Evolutionary conservation across 2,113 vertebrate species (phyloP), one percentile per base, ranked within the genome.

Genomic region (Xenopus borealis): DNA sequence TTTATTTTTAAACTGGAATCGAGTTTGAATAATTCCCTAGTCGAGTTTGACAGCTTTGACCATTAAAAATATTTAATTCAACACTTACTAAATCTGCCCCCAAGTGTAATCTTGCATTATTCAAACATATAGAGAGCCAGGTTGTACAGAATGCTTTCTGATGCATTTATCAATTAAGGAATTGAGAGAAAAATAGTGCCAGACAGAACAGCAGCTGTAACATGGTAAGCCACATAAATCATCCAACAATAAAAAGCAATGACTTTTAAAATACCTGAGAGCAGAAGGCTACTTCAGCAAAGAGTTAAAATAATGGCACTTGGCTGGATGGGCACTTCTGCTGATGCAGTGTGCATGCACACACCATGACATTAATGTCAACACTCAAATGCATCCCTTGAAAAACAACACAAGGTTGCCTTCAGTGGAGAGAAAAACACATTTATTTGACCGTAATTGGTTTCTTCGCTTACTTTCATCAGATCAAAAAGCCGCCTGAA

Each of bases 401-500:
- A 19, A 8, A 27, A 80, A 80, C 11, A 10, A 77, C 69, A 71
- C 50, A 69, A 33, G 16, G 74, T 72, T 0, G 20, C 57, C 62
- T 12, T 59, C 3, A 62, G 19, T 23, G 45, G 66, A 62, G 18
- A 79, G 72, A 72, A 57, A 16, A 3, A 10, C 7, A 18, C 50
- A 11, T 0, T 64, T 19, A 59, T 10, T 75, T 45, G 16, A 27
- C 69, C 11, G 33, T 4, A 72, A 80, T 68, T 79, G 62, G 10
- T 5, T 76, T 82, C 62, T 75, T 14, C 57, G 23, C 14, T 57
- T 64, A 79, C 72, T 86, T 79, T 72, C 78, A 44, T 12, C 20
- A 82, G 62, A 85, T 79, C 71, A 83, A 86, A 77, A 10, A 78
- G 57, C 3, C 17, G 79, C 75, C 79, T 82, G 81, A 82, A 86